phyloP scores from a whole-genome alignment of 2,888 invertebrate genomes.

The Encarsia formosa region DNA sequence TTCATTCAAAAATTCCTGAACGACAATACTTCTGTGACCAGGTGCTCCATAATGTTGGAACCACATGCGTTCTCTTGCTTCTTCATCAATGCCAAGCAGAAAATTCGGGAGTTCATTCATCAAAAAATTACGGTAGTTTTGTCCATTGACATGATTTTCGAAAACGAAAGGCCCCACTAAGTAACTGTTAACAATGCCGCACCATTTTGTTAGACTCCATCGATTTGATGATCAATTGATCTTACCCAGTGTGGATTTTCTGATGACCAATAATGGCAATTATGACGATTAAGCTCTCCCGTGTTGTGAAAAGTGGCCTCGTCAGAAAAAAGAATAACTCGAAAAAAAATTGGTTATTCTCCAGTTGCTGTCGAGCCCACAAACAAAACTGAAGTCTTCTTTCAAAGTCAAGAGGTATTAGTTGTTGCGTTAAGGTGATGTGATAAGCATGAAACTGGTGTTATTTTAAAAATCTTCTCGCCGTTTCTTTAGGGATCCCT shows the following conservation, averaged over 20 bases:
- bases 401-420: not conserved
- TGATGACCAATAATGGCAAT: not conserved
- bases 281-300: not conserved
- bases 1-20: no score
- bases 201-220: not conserved
- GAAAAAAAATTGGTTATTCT: not conserved
- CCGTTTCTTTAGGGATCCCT: slow-evolving; percentile 2
- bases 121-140: no score
- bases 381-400: slow-evolving; percentile 2
- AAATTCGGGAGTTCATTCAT: no score
- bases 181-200: slow-evolving; percentile 2
- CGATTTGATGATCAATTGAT: not conserved
- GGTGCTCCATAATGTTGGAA: no score
- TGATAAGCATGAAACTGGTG: slow-evolving; percentile 1
- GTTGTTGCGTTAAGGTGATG: not conserved
- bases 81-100: no score
- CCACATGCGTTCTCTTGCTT: no score
- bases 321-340: slow-evolving; percentile 2
- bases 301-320: slow-evolving; percentile 1
- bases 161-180: no score
- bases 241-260: not conserved
- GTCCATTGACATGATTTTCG: no score
- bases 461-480: not conserved
- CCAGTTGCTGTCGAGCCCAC: not conserved
- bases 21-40: no score